Evolutionary conservation across 2,797 vertebrate species (phyloP).

Genomic region (Antennarius maculatus): DNA sequence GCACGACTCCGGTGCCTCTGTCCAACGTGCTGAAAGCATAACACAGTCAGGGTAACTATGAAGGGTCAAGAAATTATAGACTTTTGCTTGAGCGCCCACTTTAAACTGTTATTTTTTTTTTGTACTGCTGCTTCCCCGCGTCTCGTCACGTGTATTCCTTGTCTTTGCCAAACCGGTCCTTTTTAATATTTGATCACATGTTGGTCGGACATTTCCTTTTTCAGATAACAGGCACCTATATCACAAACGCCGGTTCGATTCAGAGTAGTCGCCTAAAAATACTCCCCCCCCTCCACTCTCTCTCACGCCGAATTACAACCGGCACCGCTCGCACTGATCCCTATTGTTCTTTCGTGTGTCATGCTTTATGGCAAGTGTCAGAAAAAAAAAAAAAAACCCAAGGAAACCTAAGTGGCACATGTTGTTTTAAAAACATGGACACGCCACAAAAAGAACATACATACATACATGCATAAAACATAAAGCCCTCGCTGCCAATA

Average conservation of each 20-base stretch:
- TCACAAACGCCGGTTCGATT: constrained; percentile 69
- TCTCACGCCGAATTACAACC: constrained; percentile 65
- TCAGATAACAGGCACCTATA: constrained; percentile 72
- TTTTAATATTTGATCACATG: constrained; percentile 92
- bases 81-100: constrained; percentile 87
- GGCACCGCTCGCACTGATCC: constrained; percentile 49
- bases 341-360: constrained; percentile 63
- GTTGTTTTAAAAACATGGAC: constrained; percentile 73
- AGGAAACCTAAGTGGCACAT: constrained; percentile 73
- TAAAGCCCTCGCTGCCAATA: constrained; percentile 67
- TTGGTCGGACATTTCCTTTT: constrained; percentile 85
- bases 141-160: constrained; percentile 89
- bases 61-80: constrained; percentile 77
- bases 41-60: constrained; percentile 81
- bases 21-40: constrained; percentile 94
- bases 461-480: constrained; percentile 69
- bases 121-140: constrained; percentile 83
- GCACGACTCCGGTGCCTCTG: constrained; percentile 88
- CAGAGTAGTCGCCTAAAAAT: constrained; percentile 19
- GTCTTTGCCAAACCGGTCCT: constrained; percentile 85
- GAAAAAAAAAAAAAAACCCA: constrained; percentile 23
- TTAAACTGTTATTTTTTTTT: constrained; percentile 77
- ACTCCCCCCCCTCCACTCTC: constrained; percentile 8
- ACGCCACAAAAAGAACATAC: constrained; percentile 66
- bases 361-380: constrained; percentile 62